Base-by-base conservation (phyloP, 2,888 invertebrate genomes). In the Diaperis boleti region DNA sequence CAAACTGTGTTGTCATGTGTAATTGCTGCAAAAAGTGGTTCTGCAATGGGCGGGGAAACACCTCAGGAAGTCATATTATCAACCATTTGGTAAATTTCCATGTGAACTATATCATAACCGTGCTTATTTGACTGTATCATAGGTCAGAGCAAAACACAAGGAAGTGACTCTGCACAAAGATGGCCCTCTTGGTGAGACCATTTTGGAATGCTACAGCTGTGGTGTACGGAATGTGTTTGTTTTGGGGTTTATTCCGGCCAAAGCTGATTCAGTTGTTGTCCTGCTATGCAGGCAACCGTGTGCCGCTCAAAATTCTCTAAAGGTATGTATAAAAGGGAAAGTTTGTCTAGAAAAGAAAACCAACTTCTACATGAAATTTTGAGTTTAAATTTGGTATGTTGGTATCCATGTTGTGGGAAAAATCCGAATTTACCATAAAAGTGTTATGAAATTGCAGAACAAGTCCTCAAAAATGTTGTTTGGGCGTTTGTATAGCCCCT, bases 21-120 rank as follows among this genome's bases (percentile, higher is more conserved):
- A 98, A 98, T 80, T 89, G 94, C 64, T 99, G 99, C 80, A 96
- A 96, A 80, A 98, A 98, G 80, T 99, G 99, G 99, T 99, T 99
- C 80, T 99, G 99, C 82, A 99, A 99, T 85, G 98, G 98, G 0
- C 89, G 98, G 60, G 98, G 98, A 10, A 97, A 95, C 78, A 98
- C 98, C 1, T 96, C 97, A 0, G 98, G 96, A 17, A 98, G 98
- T 44, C 99, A 99, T 78, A 98, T 99, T 72, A 95, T 99, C 72
- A 98, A 98, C 82, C 99, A 99, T 83, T 85, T 99, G 79, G 99
- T 99, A 65, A 71, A 74, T 69, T 15, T 3, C 2, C n/a, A 31
- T 10, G 7, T 13, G 11, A 11, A 29, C 6, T 20, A 26, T 15
- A 11, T 54, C 4, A 14, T 39, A 33, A 39, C 37, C 5, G 6